Base-by-base conservation (phyloP, 2,888 invertebrate species). In the Rotaria sp. region DNA sequence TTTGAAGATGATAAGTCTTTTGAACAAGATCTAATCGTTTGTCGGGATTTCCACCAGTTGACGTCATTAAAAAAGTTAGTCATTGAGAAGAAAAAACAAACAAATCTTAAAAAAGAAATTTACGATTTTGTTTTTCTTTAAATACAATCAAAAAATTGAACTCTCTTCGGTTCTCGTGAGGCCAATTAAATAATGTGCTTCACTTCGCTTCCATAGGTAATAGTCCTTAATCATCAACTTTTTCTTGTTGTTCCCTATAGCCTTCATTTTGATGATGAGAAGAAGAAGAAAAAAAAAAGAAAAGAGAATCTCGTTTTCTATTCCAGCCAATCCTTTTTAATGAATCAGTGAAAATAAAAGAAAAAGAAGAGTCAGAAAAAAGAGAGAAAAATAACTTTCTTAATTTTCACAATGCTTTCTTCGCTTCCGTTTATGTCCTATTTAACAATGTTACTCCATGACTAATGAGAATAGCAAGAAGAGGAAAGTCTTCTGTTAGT, bases 251-350 rank as follows among this genome's bases (percentile, higher is more conserved):
- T 67, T 67, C 21, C 67, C 21, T 7, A 35, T 38, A 67, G 67
- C 35, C 67, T 13, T 67, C 67, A n/a, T 67, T 67, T 67, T 15
- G 67, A 38, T 67, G 35, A 67, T 67, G 67, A 67, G 13, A 15
- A 30, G 59, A 59, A 59, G 10, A 59, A 59, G n/a, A 67, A 67
- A 18, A 67, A 38, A 67, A 67, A 52, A 38, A 67, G 21, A 67
- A 21, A 8, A 3, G 30, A 30, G 67, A 21, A 67, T 67, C 67
- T 67, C 35, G 35, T 35, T 67, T 67, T 67, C 30, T 67, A 67
- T 15, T 67, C 18, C 35, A 67, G 35, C 67, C 67, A 67, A 67
- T 67, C 67, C 67, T 67, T 67, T 67, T 67, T 67, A 67, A 67
- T 67, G 67, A 67, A 67, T 35, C 30, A 67, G 35, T 67, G 30